phyloP scores from a whole-genome alignment of 2,888 invertebrate genomes.

The Corbicula japonica region DNA sequence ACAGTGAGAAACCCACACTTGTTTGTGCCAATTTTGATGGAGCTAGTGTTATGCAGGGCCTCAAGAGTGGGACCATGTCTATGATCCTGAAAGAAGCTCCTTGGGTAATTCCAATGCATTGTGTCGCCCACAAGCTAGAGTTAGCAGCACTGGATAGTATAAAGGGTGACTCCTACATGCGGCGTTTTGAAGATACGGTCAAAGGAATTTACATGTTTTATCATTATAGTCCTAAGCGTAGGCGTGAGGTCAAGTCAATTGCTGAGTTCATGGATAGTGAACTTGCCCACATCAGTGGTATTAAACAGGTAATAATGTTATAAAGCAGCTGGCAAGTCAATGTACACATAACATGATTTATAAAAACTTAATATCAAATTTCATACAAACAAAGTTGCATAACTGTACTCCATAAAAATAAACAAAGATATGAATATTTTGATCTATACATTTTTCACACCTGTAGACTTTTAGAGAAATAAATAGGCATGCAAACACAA shows the following conservation, averaged over 20 bases:
- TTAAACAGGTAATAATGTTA: conserved; percentile 32
- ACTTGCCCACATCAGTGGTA: conserved; percentile 26
- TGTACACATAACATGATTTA: no score
- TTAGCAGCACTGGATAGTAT: conserved; percentile 40
- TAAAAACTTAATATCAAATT: no score
- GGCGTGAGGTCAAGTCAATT: conserved; percentile 27
- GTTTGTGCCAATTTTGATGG: conserved; percentile 55
- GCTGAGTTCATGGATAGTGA: conserved; percentile 22
- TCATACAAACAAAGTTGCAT: neutral
- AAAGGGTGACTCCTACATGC: conserved; percentile 27
- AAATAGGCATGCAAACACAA: neutral
- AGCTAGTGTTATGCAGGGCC: conserved; percentile 46
- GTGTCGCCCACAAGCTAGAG: conserved; percentile 47
- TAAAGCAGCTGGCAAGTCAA: neutral
- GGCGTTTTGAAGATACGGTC: conserved; percentile 40
- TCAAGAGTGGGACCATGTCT: conserved; percentile 25
- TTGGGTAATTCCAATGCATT: conserved; percentile 31
- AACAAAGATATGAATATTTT: neutral
- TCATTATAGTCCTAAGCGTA: conserved; percentile 36
- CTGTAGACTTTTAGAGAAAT: no score
- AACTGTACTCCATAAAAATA: neutral
- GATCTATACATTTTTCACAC: no score
- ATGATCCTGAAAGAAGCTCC: conserved; percentile 24
- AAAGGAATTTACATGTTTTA: conserved; percentile 41
- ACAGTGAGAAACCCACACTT: conserved; percentile 20